Evolutionary conservation across 2,797 vertebrate genomes (phyloP).

Genomic region (Carcharodon carcharias): DNA sequence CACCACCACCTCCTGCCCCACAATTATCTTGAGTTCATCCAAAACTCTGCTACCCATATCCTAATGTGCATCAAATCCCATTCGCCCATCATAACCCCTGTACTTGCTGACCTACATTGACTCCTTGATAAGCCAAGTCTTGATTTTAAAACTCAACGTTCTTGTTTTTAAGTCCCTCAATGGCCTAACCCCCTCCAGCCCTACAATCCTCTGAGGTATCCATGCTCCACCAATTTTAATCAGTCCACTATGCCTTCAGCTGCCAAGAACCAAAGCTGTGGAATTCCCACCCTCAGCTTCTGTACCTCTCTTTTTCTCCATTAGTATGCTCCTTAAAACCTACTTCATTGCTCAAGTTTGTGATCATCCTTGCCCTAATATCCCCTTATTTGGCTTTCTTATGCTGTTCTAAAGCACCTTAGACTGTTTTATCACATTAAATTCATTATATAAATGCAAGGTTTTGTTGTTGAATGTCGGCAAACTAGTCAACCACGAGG

Average conservation of each 20-base stretch:
- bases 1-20: no score
- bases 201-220: not conserved
- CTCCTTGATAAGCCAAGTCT: no score
- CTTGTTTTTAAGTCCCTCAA: no score
- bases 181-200: not conserved
- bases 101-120: no score
- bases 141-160: no score
- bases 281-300: not conserved
- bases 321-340: not conserved
- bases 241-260: not conserved
- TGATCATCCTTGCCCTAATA: not conserved
- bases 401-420: not conserved
- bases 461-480: not conserved
- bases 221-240: not conserved
- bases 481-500: not conserved
- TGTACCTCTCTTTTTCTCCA: not conserved
- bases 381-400: not conserved
- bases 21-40: no score
- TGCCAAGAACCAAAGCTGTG: not conserved
- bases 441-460: not conserved
- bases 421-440: not conserved
- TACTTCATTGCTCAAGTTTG: not conserved
- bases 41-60: no score
- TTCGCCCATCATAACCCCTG: no score
- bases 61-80: no score